Evolutionary conservation across 2,113 vertebrate species (phyloP), one percentile per base, ranked within the genome.

Genomic region (Planiliza haematocheilus): DNA sequence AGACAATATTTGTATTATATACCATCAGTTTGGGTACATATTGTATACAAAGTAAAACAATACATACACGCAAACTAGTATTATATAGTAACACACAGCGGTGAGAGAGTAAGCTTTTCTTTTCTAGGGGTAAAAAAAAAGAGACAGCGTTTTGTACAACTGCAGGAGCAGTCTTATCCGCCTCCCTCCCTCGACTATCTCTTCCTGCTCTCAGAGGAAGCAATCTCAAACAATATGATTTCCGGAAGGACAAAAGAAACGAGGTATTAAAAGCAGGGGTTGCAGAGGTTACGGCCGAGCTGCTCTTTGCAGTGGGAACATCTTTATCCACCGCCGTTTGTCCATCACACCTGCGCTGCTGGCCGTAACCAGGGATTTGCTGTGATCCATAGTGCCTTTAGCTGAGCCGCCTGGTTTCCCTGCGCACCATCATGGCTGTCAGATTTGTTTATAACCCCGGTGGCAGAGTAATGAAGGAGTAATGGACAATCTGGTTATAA

Each of bases 151-250:
- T 65, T 57, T n/a, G 30, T 34, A 30, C 24, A 30, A 30, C 24
- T 2, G 24, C 5, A 5, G 24, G 24, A 30, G 24, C 24, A 3
- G 24, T 30, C 24, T 30, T 51, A 37, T 68, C 14, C 34, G 64
- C 81, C 74, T 74, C 70, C 67, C 70, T 77, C 58, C 68, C 46
- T 45, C 18, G 7, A 57, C 81, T 57, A n/a, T 74, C 38, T 56
- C 74, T 79, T 84, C 82, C 86, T 88, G 73, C 80, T 74, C 82
- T 90, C 70, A 55, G 56, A 86, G 91, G 88, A 92, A 92, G 76
- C 70, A 86, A 92, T 92, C 62, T 79, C 50, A 89, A 91, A 91
- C 92, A 90, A 86, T 89, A 89, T 89, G 68, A 88, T 88, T 90
- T 92, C 85, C 88, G 65, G 80, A 49, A 5, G 60, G 81, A 77